Base-by-base conservation (phyloP, 2,113 vertebrate species). In the Vireo altiloquus region DNA sequence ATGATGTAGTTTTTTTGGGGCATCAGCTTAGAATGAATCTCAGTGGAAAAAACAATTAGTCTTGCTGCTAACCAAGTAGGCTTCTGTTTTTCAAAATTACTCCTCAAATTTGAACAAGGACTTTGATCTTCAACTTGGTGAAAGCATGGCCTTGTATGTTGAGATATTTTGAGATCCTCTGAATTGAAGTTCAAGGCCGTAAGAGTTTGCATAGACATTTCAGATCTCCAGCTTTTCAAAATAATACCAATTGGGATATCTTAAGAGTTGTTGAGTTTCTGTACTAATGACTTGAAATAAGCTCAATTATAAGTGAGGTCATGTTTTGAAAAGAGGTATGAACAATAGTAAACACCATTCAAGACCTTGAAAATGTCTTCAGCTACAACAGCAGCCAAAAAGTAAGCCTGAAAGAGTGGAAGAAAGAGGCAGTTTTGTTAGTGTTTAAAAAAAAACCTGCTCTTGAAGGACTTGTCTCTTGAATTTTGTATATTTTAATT, bases 191-290 rank as follows among this genome's bases (percentile, higher is more conserved):
- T 95, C 94, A 96, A 87, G 90, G 92, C 94, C 0, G 0, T 70
- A 76, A 85, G 93, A 76, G 79, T 96, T 96, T 83, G 85, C 88
- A 40, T 37, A 86, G 88, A 74, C 4, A 10, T 94, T 97, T 88
- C 79, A 86, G 42, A 86, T 93, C 87, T 88, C 75, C 47, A 68
- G 90, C 76, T 94, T 94, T 96, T 92, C 94, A 96, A 85, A 92
- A 84, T 90, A 96, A 92, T 82, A 61, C 82, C 90, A 84, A 92
- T 59, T 87, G 95, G 82, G 76, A 60, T 79, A 57, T 92, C 69
- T 89, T 93, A 93, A 96, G 95, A 87, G 95, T 92, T 93, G 90
- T 90, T 96, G 95, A 97, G 96, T 88, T 96, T 85, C 93, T 90
- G 65, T 94, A 53, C 92, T 96, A 96, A 96, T 94, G 85, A 95